A percentile compares a stretch with the other conserved stretches of the same genome.
Evolutionary conservation across 2,113 vertebrate species (phyloP).

Genomic region (Orcinus orca): DNA sequence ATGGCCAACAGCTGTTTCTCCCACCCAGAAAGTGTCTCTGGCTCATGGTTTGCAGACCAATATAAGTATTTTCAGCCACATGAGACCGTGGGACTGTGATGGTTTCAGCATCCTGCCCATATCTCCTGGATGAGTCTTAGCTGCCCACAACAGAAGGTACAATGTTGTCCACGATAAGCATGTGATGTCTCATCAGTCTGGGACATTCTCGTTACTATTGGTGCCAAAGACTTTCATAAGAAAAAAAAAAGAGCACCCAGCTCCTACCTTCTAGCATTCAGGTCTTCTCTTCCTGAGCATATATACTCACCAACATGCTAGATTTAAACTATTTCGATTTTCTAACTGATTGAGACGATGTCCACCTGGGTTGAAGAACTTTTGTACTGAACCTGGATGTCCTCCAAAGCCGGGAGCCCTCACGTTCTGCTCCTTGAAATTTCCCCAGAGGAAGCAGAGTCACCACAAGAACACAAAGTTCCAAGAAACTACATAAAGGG

Average conservation of each 20-base stretch:
- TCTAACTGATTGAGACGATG: neutral
- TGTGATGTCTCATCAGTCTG: neutral
- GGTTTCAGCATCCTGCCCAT: neutral
- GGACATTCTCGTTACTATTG: neutral
- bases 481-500: neutral
- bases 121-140: neutral
- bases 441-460: neutral
- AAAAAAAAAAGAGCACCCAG: neutral
- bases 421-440: neutral
- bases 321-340: neutral
- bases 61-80: accelerated
- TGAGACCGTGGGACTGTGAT: neutral
- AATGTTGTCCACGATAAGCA: neutral
- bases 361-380: neutral
- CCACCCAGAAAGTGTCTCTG: neutral
- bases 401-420: neutral
- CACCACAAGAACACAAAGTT: neutral
- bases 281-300: neutral
- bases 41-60: neutral
- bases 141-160: neutral
- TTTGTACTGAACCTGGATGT: neutral
- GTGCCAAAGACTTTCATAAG: neutral
- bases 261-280: neutral
- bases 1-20: neutral
- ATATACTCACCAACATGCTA: neutral